Percentiles rank a stretch among this genome's conserved stretches.
Evolutionary conservation across 2,113 vertebrate genomes (phyloP).

Genomic region (Salvelinus sp.): DNA sequence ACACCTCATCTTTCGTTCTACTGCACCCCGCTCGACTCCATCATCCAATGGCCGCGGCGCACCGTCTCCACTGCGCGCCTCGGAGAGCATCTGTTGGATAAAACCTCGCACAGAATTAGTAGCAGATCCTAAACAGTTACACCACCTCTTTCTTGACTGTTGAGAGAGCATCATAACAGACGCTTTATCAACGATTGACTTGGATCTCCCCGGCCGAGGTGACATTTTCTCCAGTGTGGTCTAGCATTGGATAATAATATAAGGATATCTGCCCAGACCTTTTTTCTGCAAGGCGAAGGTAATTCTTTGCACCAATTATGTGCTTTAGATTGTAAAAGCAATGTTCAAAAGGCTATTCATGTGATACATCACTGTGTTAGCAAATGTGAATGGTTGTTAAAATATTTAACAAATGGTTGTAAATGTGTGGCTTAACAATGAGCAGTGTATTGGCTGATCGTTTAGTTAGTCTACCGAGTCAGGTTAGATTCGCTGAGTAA

Average conservation of each 20-base stretch:
- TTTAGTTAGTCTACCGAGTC: background rate
- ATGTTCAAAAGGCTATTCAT: background rate
- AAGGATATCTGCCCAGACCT: constrained; percentile 31
- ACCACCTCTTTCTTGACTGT: background rate
- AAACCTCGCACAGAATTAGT: constrained; percentile 54
- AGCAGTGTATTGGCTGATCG: background rate
- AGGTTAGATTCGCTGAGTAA: background rate
- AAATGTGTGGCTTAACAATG: background rate
- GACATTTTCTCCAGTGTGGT: constrained; percentile 5
- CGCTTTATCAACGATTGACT: constrained; percentile 16
- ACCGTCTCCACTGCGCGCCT: constrained; percentile 41
- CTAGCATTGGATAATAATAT: constrained; percentile 65
- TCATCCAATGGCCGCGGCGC: constrained; percentile 67
- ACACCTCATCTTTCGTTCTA: constrained; percentile 40
- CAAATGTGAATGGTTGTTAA: background rate
- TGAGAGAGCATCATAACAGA: constrained; percentile 11
- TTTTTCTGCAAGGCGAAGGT: constrained; percentile 50
- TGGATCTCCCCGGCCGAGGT: constrained; percentile 8
- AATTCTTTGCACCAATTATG: constrained; percentile 13
- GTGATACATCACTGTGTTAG: background rate
- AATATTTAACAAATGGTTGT: background rate
- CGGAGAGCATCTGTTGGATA: constrained; percentile 64
- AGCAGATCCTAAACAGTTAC: constrained; percentile 37
- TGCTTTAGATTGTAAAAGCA: background rate
- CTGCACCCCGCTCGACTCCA: constrained; percentile 19